Conservation (phyloP, 2,888 invertebrate species). For the Ommatoiulus sabulosus region DNA sequence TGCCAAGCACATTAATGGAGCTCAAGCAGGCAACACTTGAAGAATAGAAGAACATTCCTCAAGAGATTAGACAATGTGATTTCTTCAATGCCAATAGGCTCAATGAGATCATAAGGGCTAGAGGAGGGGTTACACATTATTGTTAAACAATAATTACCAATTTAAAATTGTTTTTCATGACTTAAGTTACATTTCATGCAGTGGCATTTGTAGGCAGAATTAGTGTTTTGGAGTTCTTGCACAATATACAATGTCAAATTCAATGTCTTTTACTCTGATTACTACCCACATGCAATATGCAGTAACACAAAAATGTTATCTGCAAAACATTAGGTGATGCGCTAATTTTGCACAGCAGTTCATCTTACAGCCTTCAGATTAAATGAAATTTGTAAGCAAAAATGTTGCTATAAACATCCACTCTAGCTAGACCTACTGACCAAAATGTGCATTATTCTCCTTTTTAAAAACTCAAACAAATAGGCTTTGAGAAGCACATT, state of each 20-base stretch:
- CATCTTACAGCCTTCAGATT: too few relatives aligned
- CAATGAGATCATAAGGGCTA: slow-evolving; percentile 52
- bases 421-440: too few relatives aligned
- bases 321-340: slow-evolving; percentile 32
- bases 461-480: too few relatives aligned
- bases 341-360: slow-evolving; percentile 44
- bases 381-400: too few relatives aligned
- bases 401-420: too few relatives aligned
- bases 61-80: slow-evolving; percentile 36
- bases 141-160: slow-evolving; percentile 47
- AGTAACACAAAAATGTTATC: not conserved
- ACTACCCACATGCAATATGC: slow-evolving; percentile 45
- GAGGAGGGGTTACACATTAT: slow-evolving; percentile 44
- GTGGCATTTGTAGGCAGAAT: not conserved
- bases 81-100: slow-evolving; percentile 51
- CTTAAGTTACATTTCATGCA: slow-evolving; percentile 30
- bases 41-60: not conserved
- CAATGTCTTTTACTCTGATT: slow-evolving; percentile 31
- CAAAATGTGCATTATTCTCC: too few relatives aligned
- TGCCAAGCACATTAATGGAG: not conserved
- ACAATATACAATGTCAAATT: not conserved
- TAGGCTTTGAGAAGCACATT: too few relatives aligned
- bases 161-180: slow-evolving; percentile 45
- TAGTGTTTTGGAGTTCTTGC: not conserved
- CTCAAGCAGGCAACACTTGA: not conserved